Evolutionary conservation across 1,140 invertebrate genomes (phyloP).

Genomic region (Caenorhabditis briggsae): DNA sequence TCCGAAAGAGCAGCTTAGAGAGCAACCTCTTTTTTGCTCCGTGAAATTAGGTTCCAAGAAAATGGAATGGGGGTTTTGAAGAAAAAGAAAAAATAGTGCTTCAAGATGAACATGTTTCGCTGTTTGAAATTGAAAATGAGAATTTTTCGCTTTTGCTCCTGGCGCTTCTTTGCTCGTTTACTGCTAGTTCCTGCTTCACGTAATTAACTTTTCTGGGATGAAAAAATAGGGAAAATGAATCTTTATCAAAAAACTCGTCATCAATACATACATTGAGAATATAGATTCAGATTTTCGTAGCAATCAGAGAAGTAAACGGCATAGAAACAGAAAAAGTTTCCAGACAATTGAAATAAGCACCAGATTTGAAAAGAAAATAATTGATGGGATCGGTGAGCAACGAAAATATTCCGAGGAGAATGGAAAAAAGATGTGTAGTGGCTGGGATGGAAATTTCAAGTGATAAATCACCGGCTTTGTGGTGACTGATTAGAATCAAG

Average conservation of each 20-base stretch:
- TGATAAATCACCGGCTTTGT: conserved; percentile 32
- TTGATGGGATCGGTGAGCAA: conserved; percentile 41
- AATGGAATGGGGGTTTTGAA: not conserved
- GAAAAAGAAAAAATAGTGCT: too few species aligned
- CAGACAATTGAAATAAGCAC: not conserved
- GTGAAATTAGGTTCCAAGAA: conserved; percentile 22
- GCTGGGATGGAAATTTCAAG: conserved; percentile 36
- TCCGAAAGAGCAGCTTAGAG: not conserved
- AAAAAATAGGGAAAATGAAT: not conserved
- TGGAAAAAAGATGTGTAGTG: conserved; percentile 27
- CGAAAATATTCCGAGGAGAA: not conserved
- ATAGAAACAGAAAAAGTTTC: not conserved
- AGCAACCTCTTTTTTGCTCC: not conserved
- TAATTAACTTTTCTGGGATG: not conserved
- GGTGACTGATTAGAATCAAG: conserved; percentile 39
- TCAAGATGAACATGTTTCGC: conserved; percentile 40
- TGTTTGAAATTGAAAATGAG: conserved; percentile 35
- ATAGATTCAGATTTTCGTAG: too few species aligned
- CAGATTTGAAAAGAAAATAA: not conserved
- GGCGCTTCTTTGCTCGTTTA: conserved; percentile 7
- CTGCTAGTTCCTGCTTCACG: not conserved
- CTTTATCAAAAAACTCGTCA: conserved; percentile 10
- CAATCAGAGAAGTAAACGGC: conserved; percentile 1
- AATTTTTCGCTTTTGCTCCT: not conserved
- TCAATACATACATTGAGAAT: conserved; percentile 6